Conservation (phyloP, 64 coral and sea anemone genomes). For the Stylophora pistillata region DNA sequence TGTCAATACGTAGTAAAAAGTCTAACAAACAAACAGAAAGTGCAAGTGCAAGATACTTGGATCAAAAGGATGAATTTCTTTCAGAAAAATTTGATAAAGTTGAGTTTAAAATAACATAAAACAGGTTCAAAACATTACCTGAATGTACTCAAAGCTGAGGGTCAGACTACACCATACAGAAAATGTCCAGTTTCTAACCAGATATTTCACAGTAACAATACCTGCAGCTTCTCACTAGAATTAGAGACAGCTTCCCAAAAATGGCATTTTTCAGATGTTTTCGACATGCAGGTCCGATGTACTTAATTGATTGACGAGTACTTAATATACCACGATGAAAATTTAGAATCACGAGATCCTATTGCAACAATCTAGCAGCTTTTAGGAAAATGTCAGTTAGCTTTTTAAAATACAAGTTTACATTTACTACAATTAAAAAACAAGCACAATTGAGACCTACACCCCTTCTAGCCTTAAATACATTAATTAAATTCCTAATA, state of each 20-base stretch:
- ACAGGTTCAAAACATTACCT: constrained; percentile 7
- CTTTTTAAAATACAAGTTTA: no score
- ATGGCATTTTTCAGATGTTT: constrained; percentile 17
- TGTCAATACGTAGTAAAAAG: not conserved
- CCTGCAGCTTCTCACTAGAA: not conserved
- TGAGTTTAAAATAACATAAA: not conserved
- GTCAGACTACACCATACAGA: not conserved
- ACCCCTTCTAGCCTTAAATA: no score
- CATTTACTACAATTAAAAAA: no score
- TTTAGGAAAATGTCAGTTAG: no score
- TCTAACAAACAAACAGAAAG: not conserved
- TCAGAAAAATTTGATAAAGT: not conserved
- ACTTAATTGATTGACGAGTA: not conserved
- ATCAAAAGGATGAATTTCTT: not conserved
- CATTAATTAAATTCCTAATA: no score
- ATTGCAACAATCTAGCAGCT: not conserved
- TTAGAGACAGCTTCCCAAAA: not conserved
- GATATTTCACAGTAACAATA: constrained; percentile 6
- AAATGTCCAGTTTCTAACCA: not conserved
- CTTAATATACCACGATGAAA: not conserved
- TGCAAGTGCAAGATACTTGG: not conserved
- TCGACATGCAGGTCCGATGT: not conserved
- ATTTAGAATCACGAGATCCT: not conserved
- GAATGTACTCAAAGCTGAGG: not conserved
- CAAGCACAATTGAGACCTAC: no score